Evolutionary conservation across 2,113 vertebrate species (phyloP), one percentile per base, ranked within the genome.

Genomic region (Clupea harengus): DNA sequence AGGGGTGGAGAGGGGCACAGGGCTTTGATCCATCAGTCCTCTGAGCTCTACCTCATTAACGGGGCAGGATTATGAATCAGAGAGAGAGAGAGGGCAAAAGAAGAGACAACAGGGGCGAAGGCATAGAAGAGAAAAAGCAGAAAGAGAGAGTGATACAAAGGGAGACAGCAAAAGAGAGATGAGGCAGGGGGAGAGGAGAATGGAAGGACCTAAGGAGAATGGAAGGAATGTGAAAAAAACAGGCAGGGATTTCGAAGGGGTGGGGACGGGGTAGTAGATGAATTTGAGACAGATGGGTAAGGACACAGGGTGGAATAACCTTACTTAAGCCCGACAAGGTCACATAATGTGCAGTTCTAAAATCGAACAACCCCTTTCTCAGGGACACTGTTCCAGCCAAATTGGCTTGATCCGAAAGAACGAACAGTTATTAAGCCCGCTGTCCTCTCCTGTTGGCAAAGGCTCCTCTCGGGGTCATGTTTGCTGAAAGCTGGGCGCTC

Each of bases 211-310:
- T n/a, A 80, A 80, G 80, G 46, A 75, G 67, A 86, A 1, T 52
- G 89, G 88, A 92, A 91, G 87, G 89, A 92, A 75, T 0, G 67
- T 39, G 13, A 75, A 75, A 17, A 11, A 72, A 75, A 39, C 28
- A 75, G 67, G 11, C 4, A 15, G 28, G 11, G 28, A 78, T 39
- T 39, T 32, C 11, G 72, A 39, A 44, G 25, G 8, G 67, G 3
- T 64, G 25, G n/a, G 8, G n/a, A n/a, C n/a, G n/a, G 25, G 10
- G 28, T 75, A 75, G 67, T 4, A 4, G 67, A 13, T 9, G 60
- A 75, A 75, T 75, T 10, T 78, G 25, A 78, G 72, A 78, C 72
- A 78, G 72, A 28, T 17, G 72, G 13, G 39, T 44, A 15, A 1
- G 28, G 8, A 25, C 64, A 67, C 25, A 78, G 28, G 32, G 72